phyloP scores from a whole-genome alignment of 2,797 vertebrate genomes.

The Gambusia yucatana region DNA sequence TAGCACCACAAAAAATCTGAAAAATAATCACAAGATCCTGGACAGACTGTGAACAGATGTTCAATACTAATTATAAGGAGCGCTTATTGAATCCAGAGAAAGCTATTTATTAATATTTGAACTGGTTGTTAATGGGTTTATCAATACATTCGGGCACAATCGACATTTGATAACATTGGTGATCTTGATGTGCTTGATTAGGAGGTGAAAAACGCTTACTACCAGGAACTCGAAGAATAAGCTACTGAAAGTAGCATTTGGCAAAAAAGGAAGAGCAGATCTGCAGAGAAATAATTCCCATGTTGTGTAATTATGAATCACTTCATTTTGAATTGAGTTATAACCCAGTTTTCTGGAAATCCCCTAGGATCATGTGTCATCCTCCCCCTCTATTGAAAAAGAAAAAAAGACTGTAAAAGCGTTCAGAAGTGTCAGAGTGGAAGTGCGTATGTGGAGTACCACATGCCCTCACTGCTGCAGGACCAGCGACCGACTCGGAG shows the following conservation, averaged over 20 bases:
- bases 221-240: conserved; percentile 15
- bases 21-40: no score
- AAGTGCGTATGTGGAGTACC: conserved; percentile 72
- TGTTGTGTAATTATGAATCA: conserved; percentile 41
- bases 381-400: conserved; percentile 12
- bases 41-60: no score
- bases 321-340: conserved; percentile 66
- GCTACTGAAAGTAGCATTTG: conserved; percentile 1
- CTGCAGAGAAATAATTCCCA: conserved; percentile 25
- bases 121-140: no score
- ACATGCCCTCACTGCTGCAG: conserved; percentile 51
- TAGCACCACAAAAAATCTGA: no score
- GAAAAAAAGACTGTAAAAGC: conserved; percentile 59
- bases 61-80: no score
- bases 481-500: conserved; percentile 43
- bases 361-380: conserved; percentile 57
- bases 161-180: no score
- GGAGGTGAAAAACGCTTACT: conserved; percentile 20
- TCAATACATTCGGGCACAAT: no score
- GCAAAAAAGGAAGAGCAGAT: background rate
- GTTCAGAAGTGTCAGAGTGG: conserved; percentile 32
- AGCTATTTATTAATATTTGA: no score
- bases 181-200: no score
- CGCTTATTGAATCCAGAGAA: no score
- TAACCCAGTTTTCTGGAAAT: conserved; percentile 69